Conservation (phyloP, 2,888 invertebrate genomes). For the Yponomeuta evonymella region DNA sequence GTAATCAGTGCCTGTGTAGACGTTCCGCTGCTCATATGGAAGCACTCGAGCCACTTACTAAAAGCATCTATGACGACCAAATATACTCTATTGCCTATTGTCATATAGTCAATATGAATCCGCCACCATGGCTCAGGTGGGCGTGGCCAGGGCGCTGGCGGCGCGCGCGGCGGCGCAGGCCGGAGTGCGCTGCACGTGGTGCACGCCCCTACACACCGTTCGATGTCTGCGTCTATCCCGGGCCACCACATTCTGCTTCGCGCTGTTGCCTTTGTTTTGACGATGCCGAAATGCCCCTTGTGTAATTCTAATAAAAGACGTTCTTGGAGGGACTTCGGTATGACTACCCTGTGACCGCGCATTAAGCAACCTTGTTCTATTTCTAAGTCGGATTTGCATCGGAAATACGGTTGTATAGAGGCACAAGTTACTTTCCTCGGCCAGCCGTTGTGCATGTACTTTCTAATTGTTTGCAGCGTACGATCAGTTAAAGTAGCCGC, state of each 20-base stretch:
- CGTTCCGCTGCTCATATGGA: constrained; percentile 14
- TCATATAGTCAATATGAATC: constrained; percentile 18
- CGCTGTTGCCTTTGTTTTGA: too few relatives aligned
- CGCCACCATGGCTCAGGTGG: constrained; percentile 10
- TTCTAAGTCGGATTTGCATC: constrained; percentile 17
- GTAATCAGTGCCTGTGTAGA: too few relatives aligned
- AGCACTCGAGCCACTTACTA: constrained; percentile 20
- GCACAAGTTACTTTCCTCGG: constrained; percentile 17
- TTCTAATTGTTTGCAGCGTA: constrained; percentile 8
- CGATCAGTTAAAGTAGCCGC: constrained; percentile 10
- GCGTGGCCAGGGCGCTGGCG: constrained; percentile 15
- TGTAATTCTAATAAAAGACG: too few relatives aligned
- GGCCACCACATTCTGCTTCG: too few relatives aligned
- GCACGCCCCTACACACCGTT: too few relatives aligned
- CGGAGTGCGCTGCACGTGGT: too few relatives aligned
- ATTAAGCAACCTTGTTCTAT: constrained; percentile 13
- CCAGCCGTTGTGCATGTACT: constrained; percentile 19
- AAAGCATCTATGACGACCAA: constrained; percentile 3
- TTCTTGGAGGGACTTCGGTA: too few relatives aligned
- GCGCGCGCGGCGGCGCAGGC: constrained; percentile 14
- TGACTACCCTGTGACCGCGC: too few relatives aligned
- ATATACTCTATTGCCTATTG: constrained; percentile 13
- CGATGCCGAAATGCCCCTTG: too few relatives aligned
- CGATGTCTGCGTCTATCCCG: too few relatives aligned
- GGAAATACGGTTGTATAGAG: constrained; percentile 15